A percentile compares a stretch with the other conserved stretches of the same genome.
Evolutionary conservation across 2,797 vertebrate genomes (phyloP).

Genomic region (Typhlichthys subterraneus): DNA sequence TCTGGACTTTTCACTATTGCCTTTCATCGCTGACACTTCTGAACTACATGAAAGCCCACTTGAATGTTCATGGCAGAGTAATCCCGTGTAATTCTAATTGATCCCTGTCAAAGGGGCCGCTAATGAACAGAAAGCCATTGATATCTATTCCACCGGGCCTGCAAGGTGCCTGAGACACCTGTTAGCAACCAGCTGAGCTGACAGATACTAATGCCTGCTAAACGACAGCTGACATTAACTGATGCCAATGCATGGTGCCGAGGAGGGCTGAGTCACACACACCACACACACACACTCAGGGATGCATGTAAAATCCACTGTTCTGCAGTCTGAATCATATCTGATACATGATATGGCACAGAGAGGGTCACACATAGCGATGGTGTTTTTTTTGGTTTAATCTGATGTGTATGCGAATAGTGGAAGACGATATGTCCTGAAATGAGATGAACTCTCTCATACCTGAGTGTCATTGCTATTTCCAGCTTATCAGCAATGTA

Average conservation of each 20-base stretch:
- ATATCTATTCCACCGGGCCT: constrained; percentile 61
- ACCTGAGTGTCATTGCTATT: constrained; percentile 44
- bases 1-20: constrained; percentile 27
- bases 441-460: constrained; percentile 40
- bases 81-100: constrained; percentile 46
- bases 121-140: constrained; percentile 69
- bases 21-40: constrained; percentile 29
- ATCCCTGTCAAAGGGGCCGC: constrained; percentile 54
- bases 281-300: constrained; percentile 38
- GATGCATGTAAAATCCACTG: constrained; percentile 56
- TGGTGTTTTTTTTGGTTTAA: constrained; percentile 34
- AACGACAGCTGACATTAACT: constrained; percentile 70
- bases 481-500: constrained; percentile 58
- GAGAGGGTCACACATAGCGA: constrained; percentile 58
- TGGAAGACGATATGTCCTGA: constrained; percentile 8
- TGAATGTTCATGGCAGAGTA: constrained; percentile 17
- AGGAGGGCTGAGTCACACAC: constrained; percentile 64
- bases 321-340: constrained; percentile 65
- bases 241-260: constrained; percentile 64
- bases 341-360: constrained; percentile 61
- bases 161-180: constrained; percentile 71
- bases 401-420: constrained; percentile 10
- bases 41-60: constrained; percentile 38
- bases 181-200: constrained; percentile 66
- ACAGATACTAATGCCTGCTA: constrained; percentile 68